These are phyloP conservation scores for Solea solea DNA, from an alignment of 2,113 vertebrate species.

Conservation along the genomic window DNA sequence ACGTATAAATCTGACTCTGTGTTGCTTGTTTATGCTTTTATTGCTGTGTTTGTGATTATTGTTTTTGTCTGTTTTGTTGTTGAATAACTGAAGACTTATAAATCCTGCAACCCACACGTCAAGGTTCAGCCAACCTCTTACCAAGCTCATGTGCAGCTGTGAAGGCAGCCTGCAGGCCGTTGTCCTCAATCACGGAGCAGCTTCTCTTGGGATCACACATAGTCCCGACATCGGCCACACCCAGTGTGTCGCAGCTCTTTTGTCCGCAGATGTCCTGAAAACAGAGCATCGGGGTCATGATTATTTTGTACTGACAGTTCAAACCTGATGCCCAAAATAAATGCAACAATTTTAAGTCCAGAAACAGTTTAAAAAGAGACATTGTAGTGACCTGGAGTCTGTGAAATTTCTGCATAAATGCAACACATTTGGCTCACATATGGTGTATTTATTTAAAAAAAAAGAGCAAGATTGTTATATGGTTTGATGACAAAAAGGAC, in stretches of 20 bases:
- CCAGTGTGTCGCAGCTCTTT: constrained; percentile 91
- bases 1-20: too few species aligned
- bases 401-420: too few species aligned
- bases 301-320: too few species aligned
- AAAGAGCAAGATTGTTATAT: too few species aligned
- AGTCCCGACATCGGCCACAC: constrained; percentile 92
- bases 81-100: neutral
- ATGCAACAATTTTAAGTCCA: neutral
- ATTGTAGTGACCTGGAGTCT: too few species aligned
- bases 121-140: constrained; percentile 49
- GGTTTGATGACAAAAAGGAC: too few species aligned
- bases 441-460: too few species aligned
- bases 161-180: constrained; percentile 93
- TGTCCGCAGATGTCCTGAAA: constrained; percentile 93
- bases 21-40: too few species aligned
- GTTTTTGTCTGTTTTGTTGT: too few species aligned
- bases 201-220: constrained; percentile 96
- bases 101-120: neutral
- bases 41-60: too few species aligned
- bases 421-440: too few species aligned
- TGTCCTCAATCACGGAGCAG: constrained; percentile 95
- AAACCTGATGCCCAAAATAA: neutral
- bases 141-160: constrained; percentile 95
- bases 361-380: too few species aligned
- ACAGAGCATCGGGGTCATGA: neutral